Conservation (phyloP, 2,113 vertebrate species). For the Donacobius atricapilla region DNA sequence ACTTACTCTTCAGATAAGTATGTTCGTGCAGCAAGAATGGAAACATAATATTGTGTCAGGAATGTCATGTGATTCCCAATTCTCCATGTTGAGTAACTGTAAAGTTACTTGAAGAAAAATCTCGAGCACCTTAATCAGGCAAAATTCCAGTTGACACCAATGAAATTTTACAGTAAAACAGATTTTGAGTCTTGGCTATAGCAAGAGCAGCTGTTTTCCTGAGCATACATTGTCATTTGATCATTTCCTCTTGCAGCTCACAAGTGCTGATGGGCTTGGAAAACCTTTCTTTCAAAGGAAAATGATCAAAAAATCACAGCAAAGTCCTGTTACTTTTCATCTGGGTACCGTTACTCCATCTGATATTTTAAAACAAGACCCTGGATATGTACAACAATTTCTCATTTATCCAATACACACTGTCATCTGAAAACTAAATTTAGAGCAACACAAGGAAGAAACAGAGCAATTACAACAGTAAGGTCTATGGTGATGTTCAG, state of each 20-base stretch:
- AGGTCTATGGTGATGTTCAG: neutral
- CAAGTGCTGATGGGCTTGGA: neutral
- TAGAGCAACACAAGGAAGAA: neutral
- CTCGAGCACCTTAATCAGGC: neutral
- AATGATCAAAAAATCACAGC: neutral
- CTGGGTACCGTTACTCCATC: neutral
- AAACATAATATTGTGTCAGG: slow-evolving; percentile 47
- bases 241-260: neutral
- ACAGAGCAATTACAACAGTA: neutral
- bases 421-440: neutral
- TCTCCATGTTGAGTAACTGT: slow-evolving; percentile 22
- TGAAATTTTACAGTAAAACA: neutral
- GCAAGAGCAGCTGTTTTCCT: slow-evolving; percentile 10
- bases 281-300: neutral
- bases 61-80: neutral
- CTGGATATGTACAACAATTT: neutral
- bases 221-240: neutral
- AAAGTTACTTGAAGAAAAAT: slow-evolving; percentile 47
- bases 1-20: slow-evolving; percentile 38
- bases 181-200: neutral
- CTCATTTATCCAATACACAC: neutral
- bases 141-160: slow-evolving; percentile 30
- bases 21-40: neutral
- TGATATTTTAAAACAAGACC: neutral
- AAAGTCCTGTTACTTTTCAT: neutral